These are phyloP conservation scores for Rhinogobius similis DNA, from an alignment of 2,113 vertebrate genomes.

Conservation along the genomic window DNA sequence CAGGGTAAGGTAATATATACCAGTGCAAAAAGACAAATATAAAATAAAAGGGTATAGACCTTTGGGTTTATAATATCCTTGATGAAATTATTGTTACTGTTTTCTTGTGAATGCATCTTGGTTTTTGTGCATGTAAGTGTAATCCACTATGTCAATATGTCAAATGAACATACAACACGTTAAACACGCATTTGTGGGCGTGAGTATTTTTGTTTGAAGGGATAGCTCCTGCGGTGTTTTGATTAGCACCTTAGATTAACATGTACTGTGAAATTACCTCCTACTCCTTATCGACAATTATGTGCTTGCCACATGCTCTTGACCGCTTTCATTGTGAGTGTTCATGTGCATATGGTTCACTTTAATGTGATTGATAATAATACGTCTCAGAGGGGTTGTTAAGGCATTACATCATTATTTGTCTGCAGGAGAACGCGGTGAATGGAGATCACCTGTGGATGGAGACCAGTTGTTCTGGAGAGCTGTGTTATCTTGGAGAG, in stretches of 20 bases:
- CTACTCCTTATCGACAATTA: slow-evolving; percentile 43
- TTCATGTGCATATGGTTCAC: slow-evolving; percentile 23
- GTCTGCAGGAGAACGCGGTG: slow-evolving; percentile 88
- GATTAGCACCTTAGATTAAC: slow-evolving; percentile 35
- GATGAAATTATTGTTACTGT: not conserved
- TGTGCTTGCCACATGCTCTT: slow-evolving; percentile 47
- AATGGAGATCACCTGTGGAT: slow-evolving; percentile 98
- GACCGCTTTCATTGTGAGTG: slow-evolving; percentile 7
- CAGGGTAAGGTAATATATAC: not conserved
- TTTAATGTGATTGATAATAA: slow-evolving; percentile 18
- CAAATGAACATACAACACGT: not conserved
- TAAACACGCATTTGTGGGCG: slow-evolving; percentile 1
- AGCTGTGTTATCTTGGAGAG: slow-evolving; percentile 96
- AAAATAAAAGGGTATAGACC: not conserved
- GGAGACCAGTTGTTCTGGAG: slow-evolving; percentile 98
- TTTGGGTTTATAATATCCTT: not conserved
- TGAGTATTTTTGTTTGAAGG: slow-evolving; percentile 23
- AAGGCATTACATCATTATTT: slow-evolving; percentile 13
- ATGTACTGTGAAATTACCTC: slow-evolving; percentile 35
- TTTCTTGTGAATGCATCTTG: not conserved
- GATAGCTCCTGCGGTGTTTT: slow-evolving; percentile 21
- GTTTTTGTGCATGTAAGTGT: too few relatives aligned
- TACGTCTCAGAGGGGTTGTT: not conserved
- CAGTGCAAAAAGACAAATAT: not conserved
- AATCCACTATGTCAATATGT: not conserved